Evolutionary conservation across 2,113 vertebrate genomes (phyloP).

Genomic region (Cairina moschata): DNA sequence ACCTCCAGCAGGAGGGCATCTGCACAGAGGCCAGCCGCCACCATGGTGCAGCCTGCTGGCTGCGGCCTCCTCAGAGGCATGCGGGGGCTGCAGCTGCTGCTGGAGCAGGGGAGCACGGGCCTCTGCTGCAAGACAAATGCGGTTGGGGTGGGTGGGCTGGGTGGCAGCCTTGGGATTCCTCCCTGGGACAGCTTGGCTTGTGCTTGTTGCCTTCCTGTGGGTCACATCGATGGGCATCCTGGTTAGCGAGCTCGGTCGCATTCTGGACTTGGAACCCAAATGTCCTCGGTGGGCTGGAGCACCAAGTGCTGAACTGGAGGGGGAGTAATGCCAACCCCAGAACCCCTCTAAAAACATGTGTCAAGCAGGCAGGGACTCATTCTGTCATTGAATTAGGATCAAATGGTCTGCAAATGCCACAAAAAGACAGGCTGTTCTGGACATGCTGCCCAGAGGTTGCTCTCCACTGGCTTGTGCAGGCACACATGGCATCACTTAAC

Average conservation of each 20-base stretch:
- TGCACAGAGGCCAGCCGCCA: neutral
- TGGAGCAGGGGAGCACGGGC: neutral
- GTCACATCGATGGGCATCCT: neutral
- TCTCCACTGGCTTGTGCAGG: neutral
- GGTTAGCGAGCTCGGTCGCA: neutral
- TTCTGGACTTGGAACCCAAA: neutral
- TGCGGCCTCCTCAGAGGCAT: neutral
- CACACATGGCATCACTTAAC: neutral
- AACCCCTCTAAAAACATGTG: neutral
- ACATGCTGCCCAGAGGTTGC: neutral
- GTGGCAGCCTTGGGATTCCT: slow-evolving; percentile 63
- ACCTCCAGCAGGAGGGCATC: neutral
- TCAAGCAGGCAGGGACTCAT: neutral
- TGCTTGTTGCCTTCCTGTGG: neutral
- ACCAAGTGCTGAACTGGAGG: neutral
- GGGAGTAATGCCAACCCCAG: rapidly evolving
- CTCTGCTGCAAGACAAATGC: slow-evolving; percentile 61
- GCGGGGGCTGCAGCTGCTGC: slow-evolving; percentile 57
- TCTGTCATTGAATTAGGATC: neutral
- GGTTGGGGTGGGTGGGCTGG: slow-evolving; percentile 23
- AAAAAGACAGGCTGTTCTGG: neutral
- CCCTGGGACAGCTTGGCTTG: neutral
- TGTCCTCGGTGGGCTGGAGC: rapidly evolving
- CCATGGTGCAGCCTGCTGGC: slow-evolving; percentile 11
- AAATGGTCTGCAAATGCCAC: neutral